Conservation (phyloP, 1,140 invertebrate genomes). For the Macrostomum lignano region DNA sequence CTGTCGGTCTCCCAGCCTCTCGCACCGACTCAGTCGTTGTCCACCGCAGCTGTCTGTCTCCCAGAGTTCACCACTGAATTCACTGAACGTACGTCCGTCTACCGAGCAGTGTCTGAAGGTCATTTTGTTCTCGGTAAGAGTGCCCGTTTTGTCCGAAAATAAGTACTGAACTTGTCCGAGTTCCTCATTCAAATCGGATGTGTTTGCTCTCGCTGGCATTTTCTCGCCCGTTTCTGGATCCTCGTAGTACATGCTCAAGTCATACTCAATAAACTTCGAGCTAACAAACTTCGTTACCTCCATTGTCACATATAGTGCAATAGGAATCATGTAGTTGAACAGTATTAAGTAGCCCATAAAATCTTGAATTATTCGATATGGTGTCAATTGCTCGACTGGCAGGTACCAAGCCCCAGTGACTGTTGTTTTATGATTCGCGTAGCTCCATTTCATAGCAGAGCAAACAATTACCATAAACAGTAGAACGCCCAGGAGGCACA, state of each 20-base stretch:
- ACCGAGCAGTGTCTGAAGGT: slow-evolving; percentile 36
- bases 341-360: slow-evolving; percentile 33
- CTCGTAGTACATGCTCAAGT: slow-evolving; percentile 34
- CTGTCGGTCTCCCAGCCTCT: too few relatives aligned
- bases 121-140: slow-evolving; percentile 44
- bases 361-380: slow-evolving; percentile 2
- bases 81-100: slow-evolving; percentile 20
- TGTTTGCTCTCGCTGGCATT: slow-evolving; percentile 29
- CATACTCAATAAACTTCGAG: slow-evolving; percentile 36
- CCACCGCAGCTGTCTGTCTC: too few relatives aligned
- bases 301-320: slow-evolving; percentile 39
- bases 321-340: slow-evolving; percentile 40
- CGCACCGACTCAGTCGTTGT: not conserved
- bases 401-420: slow-evolving; percentile 4
- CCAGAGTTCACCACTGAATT: slow-evolving; percentile 11
- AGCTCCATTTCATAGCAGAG: not conserved
- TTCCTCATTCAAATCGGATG: slow-evolving; percentile 42
- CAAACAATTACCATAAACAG: not conserved
- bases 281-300: slow-evolving; percentile 41
- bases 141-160: slow-evolving; percentile 44
- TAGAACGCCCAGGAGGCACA: slow-evolving; percentile 4
- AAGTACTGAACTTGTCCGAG: slow-evolving; percentile 37
- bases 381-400: not conserved
- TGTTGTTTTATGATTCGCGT: not conserved
- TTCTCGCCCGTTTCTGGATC: not conserved